These are phyloP conservation scores for Orcinus orca DNA, from an alignment of 2,113 vertebrate genomes.

Conservation along the genomic window DNA sequence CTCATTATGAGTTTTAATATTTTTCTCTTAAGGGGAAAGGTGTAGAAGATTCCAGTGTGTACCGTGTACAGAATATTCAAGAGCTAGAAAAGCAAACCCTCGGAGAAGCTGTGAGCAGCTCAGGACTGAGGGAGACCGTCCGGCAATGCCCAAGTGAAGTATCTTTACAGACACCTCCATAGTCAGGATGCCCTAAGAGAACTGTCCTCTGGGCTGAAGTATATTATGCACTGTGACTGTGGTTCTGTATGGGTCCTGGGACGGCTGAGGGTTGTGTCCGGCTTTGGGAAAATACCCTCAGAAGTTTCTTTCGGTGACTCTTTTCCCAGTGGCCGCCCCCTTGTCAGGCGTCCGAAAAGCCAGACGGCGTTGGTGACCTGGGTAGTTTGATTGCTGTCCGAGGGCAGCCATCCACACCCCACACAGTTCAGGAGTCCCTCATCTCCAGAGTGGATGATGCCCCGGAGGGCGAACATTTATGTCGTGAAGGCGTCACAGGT, in stretches of 20 bases:
- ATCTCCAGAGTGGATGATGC: accelerated
- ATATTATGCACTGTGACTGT: accelerated
- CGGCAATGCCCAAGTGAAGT: accelerated
- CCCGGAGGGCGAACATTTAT: accelerated
- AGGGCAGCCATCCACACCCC: accelerated
- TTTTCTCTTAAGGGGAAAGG: neutral
- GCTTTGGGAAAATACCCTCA: accelerated
- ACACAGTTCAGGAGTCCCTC: neutral
- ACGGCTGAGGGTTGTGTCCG: neutral
- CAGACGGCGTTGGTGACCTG: accelerated
- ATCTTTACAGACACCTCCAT: accelerated
- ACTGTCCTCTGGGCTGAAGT: neutral
- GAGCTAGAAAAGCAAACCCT: accelerated
- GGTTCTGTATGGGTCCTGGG: no score
- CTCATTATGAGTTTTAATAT: accelerated
- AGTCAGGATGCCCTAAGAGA: accelerated
- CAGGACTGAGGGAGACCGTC: accelerated
- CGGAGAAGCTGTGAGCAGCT: accelerated
- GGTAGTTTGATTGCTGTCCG: accelerated
- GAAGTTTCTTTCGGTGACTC: accelerated
- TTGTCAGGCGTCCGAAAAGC: neutral
- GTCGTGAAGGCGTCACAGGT: neutral
- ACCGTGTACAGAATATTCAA: accelerated
- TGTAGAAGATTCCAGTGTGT: accelerated
- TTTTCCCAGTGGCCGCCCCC: neutral